Conservation (phyloP, 2,113 vertebrate species). For the Sciurus niger region DNA sequence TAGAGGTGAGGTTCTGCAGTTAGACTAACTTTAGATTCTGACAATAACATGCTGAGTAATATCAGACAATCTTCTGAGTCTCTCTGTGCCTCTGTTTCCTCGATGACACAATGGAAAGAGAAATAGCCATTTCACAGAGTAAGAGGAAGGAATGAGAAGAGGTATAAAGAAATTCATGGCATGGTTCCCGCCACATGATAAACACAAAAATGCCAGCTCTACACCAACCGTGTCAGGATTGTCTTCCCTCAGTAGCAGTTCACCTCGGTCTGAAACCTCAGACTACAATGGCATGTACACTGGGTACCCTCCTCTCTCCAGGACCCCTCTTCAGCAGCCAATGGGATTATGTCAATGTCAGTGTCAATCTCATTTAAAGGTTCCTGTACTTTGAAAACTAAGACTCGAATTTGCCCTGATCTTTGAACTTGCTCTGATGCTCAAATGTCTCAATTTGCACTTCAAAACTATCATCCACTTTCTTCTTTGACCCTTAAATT, state of each 20-base stretch:
- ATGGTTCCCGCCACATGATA: background rate
- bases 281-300: background rate
- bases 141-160: background rate
- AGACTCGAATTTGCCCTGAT: background rate
- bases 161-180: background rate
- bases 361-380: background rate
- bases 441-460: background rate
- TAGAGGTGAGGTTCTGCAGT: background rate
- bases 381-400: constrained; percentile 24
- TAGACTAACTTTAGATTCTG: background rate
- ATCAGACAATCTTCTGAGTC: background rate
- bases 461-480: constrained; percentile 44
- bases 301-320: background rate
- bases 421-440: background rate
- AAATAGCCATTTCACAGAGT: background rate
- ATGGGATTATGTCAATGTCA: background rate
- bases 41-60: background rate
- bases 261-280: background rate
- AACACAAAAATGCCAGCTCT: background rate
- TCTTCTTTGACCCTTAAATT: constrained; percentile 42
- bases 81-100: constrained; percentile 23
- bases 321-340: too few relatives aligned
- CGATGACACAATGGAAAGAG: background rate
- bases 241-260: background rate
- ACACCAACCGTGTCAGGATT: background rate